phyloP scores from a whole-genome alignment of 2,888 invertebrate genomes.

The Agrotis clavis region DNA sequence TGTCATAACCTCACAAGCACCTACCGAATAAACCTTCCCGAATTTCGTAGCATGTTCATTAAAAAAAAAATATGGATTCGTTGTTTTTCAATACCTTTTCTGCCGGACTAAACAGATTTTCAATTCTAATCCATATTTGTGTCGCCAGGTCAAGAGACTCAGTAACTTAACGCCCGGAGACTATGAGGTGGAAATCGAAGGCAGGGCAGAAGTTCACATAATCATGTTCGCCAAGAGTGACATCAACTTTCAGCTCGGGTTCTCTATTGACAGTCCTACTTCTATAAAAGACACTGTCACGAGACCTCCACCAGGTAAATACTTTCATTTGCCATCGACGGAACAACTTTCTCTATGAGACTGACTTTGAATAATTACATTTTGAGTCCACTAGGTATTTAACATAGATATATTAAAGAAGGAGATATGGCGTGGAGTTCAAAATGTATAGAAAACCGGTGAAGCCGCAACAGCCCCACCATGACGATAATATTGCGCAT shows the following conservation, averaged over 20 bases:
- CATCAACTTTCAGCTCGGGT: conserved; percentile 76
- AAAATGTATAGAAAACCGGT: too few species aligned
- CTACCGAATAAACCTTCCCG: too few species aligned
- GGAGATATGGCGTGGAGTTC: too few species aligned
- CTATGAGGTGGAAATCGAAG: conserved; percentile 68
- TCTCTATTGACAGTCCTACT: conserved; percentile 69
- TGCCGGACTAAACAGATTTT: too few species aligned
- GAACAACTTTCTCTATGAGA: not conserved
- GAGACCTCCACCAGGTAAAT: conserved; percentile 74
- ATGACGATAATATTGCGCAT: too few species aligned
- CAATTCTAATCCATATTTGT: conserved; percentile 16
- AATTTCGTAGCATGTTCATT: too few species aligned
- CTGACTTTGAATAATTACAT: not conserved
- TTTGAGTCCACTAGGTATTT: not conserved
- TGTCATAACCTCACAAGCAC: too few species aligned
- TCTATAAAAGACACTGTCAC: conserved; percentile 72
- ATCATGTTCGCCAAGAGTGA: conserved; percentile 69
- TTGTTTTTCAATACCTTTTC: not conserved
- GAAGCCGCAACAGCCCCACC: too few species aligned
- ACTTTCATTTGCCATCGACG: not conserved
- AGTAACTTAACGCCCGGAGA: conserved; percentile 63
- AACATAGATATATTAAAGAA: too few species aligned
- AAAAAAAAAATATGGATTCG: too few species aligned
- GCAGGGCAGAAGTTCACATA: conserved; percentile 56
- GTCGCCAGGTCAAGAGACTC: conserved; percentile 69